A percentile compares a stretch with the other conserved stretches of the same genome.
These are phyloP conservation scores for Dipus sagitta DNA, from an alignment of 2,797 vertebrate genomes.

Conservation along the genomic window DNA sequence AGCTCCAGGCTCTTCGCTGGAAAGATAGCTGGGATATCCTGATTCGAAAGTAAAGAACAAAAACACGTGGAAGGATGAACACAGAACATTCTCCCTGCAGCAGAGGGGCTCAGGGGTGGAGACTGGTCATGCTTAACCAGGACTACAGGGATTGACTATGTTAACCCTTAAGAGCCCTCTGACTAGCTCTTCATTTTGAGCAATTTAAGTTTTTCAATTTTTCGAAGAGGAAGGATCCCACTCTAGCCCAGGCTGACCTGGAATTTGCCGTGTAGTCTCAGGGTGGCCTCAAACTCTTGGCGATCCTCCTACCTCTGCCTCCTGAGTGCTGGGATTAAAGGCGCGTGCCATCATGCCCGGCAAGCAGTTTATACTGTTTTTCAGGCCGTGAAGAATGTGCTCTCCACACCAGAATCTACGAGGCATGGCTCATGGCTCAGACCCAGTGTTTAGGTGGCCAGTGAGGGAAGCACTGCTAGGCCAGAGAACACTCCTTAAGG, in stretches of 20 bases:
- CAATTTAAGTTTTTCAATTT: too few species aligned
- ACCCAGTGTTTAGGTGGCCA: background rate
- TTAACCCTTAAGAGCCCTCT: background rate
- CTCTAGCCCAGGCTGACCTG: too few species aligned
- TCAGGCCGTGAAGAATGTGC: background rate
- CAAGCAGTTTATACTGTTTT: background rate
- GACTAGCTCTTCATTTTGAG: background rate
- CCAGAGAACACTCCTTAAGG: background rate
- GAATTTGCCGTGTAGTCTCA: too few species aligned
- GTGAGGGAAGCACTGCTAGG: background rate
- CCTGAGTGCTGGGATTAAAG: too few species aligned
- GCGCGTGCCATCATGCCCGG: too few species aligned
- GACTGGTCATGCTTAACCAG: background rate
- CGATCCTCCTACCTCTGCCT: too few species aligned
- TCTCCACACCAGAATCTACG: background rate
- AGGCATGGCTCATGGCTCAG: background rate
- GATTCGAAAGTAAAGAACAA: constrained; percentile 86
- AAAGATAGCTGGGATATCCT: constrained; percentile 96
- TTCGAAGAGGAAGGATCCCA: too few species aligned
- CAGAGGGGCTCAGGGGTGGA: background rate
- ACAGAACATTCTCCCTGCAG: background rate
- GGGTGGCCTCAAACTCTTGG: too few species aligned
- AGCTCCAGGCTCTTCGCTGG: constrained; percentile 93
- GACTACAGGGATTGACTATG: background rate
- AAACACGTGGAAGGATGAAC: background rate